phyloP scores from a whole-genome alignment of 2,113 vertebrate genomes.

The Myrmophylax atrothorax region DNA sequence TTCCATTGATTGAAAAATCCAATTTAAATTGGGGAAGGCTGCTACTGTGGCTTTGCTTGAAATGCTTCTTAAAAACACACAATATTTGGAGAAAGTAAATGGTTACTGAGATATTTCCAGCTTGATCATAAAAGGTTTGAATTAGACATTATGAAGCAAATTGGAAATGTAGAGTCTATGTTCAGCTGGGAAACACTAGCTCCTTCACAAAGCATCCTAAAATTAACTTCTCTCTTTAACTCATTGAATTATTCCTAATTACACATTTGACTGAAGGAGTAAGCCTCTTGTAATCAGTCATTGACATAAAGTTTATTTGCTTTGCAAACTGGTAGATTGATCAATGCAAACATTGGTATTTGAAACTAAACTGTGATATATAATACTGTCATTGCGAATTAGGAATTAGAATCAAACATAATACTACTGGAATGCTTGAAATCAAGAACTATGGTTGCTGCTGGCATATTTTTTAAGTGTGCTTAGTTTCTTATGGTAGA shows the following conservation, averaged over 20 bases:
- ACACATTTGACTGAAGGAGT: background rate
- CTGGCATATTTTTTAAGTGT: background rate
- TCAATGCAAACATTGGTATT: conserved; percentile 13
- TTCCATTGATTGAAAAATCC: conserved; percentile 69
- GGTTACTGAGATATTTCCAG: conserved; percentile 55
- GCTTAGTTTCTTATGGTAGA: background rate
- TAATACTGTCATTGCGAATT: background rate
- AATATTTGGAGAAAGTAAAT: conserved; percentile 58
- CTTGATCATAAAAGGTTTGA: conserved; percentile 62
- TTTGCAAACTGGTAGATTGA: conserved; percentile 32
- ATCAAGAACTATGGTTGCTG: background rate
- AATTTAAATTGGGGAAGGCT: conserved; percentile 61
- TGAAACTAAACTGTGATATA: background rate
- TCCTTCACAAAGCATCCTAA: conserved; percentile 31
- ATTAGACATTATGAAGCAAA: conserved; percentile 56
- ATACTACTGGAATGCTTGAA: background rate
- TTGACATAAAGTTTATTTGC: conserved; percentile 26
- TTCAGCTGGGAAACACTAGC: conserved; percentile 14
- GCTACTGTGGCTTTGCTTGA: conserved; percentile 70
- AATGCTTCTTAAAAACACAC: conserved; percentile 65
- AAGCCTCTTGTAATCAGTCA: conserved; percentile 27
- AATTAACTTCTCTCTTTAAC: conserved; percentile 3
- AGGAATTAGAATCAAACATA: background rate
- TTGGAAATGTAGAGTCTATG: conserved; percentile 8
- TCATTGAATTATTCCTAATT: conserved; percentile 13